Conservation (phyloP, 1,140 invertebrate genomes). For the Lordiphosa stackelbergi region DNA sequence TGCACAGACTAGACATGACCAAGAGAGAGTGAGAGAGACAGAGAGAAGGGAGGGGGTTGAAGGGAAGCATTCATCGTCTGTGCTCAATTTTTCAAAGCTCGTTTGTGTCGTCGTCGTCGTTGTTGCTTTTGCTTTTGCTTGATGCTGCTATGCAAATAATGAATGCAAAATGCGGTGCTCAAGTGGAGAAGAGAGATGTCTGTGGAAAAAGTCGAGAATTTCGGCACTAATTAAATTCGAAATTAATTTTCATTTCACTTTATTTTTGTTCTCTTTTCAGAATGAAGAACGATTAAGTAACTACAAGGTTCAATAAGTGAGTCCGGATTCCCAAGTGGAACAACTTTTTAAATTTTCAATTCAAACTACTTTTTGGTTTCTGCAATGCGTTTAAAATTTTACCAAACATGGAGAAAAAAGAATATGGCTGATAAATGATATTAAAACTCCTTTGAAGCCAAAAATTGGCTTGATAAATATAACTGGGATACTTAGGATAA, state of each 20-base stretch:
- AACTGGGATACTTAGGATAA: too few species aligned
- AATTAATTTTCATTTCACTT: constrained; percentile 45
- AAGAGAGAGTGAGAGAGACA: neutral
- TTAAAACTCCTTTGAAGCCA: too few species aligned
- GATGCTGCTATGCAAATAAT: constrained; percentile 62
- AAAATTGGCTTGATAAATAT: too few species aligned
- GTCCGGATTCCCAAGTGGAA: too few species aligned
- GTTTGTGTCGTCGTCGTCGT: constrained; percentile 59
- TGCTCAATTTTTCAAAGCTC: constrained; percentile 70
- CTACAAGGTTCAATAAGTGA: neutral
- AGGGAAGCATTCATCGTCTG: constrained; percentile 24
- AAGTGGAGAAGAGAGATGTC: constrained; percentile 36
- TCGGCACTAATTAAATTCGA: constrained; percentile 37
- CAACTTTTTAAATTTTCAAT: too few species aligned
- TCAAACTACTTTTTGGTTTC: too few species aligned
- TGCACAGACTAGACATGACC: constrained; percentile 46
- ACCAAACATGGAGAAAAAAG: too few species aligned
- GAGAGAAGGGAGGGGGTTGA: too few species aligned
- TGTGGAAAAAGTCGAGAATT: constrained; percentile 18
- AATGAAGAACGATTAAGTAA: too few species aligned
- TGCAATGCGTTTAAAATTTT: too few species aligned
- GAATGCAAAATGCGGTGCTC: constrained; percentile 67
- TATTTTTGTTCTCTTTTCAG: constrained; percentile 16
- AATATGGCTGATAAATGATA: too few species aligned
- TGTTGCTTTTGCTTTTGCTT: neutral